Evolutionary conservation across 2,113 vertebrate genomes (phyloP).

Genomic region (Psettodes erumei): DNA sequence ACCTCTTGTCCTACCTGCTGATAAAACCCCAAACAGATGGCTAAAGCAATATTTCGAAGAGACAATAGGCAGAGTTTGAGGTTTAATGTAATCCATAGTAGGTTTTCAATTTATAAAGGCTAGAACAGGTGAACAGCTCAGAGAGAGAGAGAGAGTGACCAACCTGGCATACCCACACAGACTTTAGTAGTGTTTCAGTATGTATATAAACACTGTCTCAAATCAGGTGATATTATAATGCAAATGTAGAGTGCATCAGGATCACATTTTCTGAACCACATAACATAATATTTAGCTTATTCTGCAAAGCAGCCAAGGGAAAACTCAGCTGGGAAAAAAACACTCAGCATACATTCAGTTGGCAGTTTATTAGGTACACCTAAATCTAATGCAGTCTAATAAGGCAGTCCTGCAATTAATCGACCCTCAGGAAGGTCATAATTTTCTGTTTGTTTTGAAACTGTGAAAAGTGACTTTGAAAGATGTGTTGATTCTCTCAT

Average conservation of each 20-base stretch:
- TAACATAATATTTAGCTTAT: neutral
- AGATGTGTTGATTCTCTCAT: too few species aligned
- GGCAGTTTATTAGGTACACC: too few species aligned
- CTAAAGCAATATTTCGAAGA: neutral
- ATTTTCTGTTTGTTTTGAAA: too few species aligned
- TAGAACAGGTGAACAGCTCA: neutral
- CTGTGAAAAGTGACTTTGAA: too few species aligned
- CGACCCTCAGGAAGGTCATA: too few species aligned
- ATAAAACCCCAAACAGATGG: neutral
- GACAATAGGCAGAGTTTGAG: constrained; percentile 5
- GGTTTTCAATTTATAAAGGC: constrained; percentile 11
- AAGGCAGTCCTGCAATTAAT: too few species aligned
- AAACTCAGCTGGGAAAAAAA: neutral
- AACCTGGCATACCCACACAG: constrained; percentile 29
- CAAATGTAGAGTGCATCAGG: constrained; percentile 31
- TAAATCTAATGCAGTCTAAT: too few species aligned
- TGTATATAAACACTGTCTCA: constrained; percentile 33
- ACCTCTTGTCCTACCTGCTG: neutral
- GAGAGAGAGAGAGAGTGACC: neutral
- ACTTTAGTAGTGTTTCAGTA: constrained; percentile 41
- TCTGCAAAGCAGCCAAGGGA: neutral
- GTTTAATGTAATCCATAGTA: constrained; percentile 25
- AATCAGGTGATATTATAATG: constrained; percentile 45
- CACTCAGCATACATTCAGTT: too few species aligned
- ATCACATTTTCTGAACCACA: constrained; percentile 15